Base-by-base conservation (phyloP, 2,888 invertebrate genomes). In the Troides helena region DNA sequence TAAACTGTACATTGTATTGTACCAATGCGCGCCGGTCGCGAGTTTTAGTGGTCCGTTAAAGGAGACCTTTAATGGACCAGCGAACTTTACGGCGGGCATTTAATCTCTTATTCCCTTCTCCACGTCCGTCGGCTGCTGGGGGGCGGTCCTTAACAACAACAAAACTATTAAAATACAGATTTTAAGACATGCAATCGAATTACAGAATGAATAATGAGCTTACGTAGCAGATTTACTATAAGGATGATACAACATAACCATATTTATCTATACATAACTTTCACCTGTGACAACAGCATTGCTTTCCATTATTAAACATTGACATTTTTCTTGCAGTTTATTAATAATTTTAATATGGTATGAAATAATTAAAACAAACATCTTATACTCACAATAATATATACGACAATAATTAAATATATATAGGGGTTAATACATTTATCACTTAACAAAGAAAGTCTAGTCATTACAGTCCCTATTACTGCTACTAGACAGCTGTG, bases 21-120 rank as follows among this genome's bases (percentile, higher is more conserved):
- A 66, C 50, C n/a, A 25, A 30, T 23, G 23, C 25, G 60, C 12
- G 25, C 59, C 25, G 57, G 58, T 23, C 39, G 46, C 65, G 21
- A 50, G n/a, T 50, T 62, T 69, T 25, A 63, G 57, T 62, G 30
- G 21, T 69, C 50, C 53, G n/a, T 68, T 65, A 56, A 69, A 69
- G 50, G 21, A 36, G 36, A 62, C 36, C 46, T n/a, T 57, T 61
- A 59, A 68, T 67, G 56, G 23, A 39, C n/a, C 50, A 58, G 62
- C 61, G 17, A 61, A 25, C 43, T 59, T 46, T 59, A 62, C 21
- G 21, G 39, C 17, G n/a, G 18, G 4, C 53, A 17, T 63, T 46
- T 59, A 30, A 4, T 21, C 50, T 39, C 57, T 61, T 61, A 25
- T n/a, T 63, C 39, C 36, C 17, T 23, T n/a, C 25, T 43, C 58